Percentiles rank a stretch among this genome's conserved stretches.
These are phyloP conservation scores for Philereme vetulata DNA, from an alignment of 2,888 invertebrate genomes.

Conservation along the genomic window DNA sequence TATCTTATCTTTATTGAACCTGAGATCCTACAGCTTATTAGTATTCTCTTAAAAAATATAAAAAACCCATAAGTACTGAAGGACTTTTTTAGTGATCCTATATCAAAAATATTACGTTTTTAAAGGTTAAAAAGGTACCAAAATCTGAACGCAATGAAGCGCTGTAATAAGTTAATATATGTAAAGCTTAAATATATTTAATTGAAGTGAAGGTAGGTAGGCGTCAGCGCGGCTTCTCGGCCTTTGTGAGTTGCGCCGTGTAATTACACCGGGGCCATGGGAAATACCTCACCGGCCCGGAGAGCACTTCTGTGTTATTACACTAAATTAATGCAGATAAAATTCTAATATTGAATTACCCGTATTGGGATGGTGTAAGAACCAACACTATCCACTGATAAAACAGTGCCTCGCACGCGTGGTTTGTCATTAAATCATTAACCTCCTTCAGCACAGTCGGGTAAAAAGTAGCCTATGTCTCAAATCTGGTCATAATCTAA, in stretches of 20 bases:
- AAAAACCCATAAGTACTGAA: no score
- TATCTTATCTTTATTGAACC: neutral
- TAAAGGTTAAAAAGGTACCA: neutral
- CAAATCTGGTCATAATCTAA: no score
- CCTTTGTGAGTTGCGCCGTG: slow-evolving; percentile 70
- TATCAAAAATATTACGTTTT: neutral
- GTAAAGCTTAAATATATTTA: slow-evolving; percentile 32
- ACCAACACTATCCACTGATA: neutral
- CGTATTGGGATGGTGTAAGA: slow-evolving; percentile 9
- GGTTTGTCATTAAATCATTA: no score
- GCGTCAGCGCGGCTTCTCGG: slow-evolving; percentile 53
- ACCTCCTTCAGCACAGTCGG: no score
- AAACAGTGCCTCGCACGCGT: no score
- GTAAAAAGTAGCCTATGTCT: no score
- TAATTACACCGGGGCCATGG: slow-evolving; percentile 81
- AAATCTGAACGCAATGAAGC: slow-evolving; percentile 2
- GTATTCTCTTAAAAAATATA: no score
- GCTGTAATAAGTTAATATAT: slow-evolving; percentile 5
- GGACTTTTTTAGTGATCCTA: no score
- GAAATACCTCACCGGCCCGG: slow-evolving; percentile 71
- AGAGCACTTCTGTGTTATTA: slow-evolving; percentile 70
- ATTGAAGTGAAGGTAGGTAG: slow-evolving; percentile 34
- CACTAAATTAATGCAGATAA: slow-evolving; percentile 66
- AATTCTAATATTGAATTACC: slow-evolving; percentile 38
- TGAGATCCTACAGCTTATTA: neutral